Evolutionary conservation across 2,888 invertebrate species (phyloP).

Genomic region (Philonicus albiceps): DNA sequence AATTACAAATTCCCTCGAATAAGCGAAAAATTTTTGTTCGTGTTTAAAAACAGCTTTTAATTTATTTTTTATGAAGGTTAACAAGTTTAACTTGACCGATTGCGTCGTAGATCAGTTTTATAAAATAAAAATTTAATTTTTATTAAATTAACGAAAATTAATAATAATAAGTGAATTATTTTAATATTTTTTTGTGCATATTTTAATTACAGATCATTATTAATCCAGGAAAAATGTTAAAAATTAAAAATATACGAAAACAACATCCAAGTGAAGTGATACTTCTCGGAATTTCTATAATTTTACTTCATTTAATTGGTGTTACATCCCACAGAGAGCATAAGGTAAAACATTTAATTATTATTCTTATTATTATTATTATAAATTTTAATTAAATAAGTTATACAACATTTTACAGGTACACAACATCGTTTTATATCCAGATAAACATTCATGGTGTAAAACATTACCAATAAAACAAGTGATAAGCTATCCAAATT

Average conservation of each 20-base stretch:
- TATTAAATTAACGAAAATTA: background rate
- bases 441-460: constrained; percentile 76
- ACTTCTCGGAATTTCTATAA: background rate
- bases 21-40: background rate
- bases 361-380: no score
- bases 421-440: constrained; percentile 74
- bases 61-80: constrained; percentile 27
- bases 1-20: background rate
- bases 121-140: no score
- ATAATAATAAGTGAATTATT: background rate
- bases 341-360: constrained; percentile 44
- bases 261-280: background rate
- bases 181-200: background rate
- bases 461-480: constrained; percentile 74
- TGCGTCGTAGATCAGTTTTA: constrained; percentile 18
- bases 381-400: no score
- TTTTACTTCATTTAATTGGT: background rate
- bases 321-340: constrained; percentile 43
- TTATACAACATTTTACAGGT: constrained; percentile 63
- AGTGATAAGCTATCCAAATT: constrained; percentile 72
- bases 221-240: background rate
- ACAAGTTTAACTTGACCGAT: constrained; percentile 28
- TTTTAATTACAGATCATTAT: background rate
- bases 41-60: constrained; percentile 22
- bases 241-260: background rate